Evolutionary conservation across 2,797 vertebrate species (phyloP).

Genomic region (Silurus lanzhouensis): DNA sequence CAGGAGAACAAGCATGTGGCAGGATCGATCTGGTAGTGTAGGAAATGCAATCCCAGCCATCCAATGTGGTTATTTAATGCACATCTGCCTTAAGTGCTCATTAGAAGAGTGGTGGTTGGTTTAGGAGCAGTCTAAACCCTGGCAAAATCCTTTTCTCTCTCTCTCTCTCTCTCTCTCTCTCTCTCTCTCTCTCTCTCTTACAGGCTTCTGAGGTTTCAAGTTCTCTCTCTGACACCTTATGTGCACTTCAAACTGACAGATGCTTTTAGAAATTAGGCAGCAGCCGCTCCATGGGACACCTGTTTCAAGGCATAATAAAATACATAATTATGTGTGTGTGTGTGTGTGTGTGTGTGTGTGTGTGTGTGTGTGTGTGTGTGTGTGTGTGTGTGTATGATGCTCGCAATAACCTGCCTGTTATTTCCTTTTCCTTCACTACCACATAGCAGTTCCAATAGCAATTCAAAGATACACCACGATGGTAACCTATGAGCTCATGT

Average conservation of each 20-base stretch:
- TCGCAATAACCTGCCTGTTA: background rate
- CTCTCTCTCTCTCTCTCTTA: conserved; percentile 6
- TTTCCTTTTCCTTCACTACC: background rate
- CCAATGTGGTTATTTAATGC: conserved; percentile 1
- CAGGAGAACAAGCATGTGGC: conserved; percentile 35
- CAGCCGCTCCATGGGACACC: background rate
- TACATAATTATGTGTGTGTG: conserved; percentile 4
- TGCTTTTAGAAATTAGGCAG: conserved; percentile 21
- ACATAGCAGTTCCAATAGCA: background rate
- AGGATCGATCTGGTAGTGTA: conserved; percentile 37
- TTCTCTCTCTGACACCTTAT: background rate
- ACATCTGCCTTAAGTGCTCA: conserved; percentile 37
- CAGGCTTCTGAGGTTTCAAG: conserved; percentile 2
- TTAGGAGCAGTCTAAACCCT: conserved; percentile 1
- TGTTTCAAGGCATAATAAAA: background rate
- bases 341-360: conserved; percentile 8
- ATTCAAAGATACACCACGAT: background rate
- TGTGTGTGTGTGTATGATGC: background rate
- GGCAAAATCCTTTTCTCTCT: background rate
- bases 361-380: background rate
- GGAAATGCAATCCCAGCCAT: conserved; percentile 35
- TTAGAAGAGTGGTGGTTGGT: conserved; percentile 18
- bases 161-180: conserved; percentile 24
- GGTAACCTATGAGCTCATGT: background rate
- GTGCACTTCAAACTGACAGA: conserved; percentile 20